Conservation (phyloP, 1,140 invertebrate genomes). For the Ptiloglossa arizonensis region DNA sequence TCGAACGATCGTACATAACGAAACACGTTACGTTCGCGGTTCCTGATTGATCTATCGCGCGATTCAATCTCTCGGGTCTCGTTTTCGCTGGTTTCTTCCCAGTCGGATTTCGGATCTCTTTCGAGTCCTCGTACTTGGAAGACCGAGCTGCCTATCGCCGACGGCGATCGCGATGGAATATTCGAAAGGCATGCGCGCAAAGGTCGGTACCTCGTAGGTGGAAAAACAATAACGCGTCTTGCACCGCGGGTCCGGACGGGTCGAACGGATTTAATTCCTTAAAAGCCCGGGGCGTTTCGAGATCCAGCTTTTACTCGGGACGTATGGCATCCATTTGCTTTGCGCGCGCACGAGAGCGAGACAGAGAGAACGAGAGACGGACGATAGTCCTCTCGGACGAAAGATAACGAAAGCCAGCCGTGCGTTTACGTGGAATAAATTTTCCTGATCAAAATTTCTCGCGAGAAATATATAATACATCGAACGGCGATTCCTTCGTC, state of each 20-base stretch:
- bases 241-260: background rate
- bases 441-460: slow-evolving; percentile 29
- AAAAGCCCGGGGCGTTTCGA: slow-evolving; percentile 51
- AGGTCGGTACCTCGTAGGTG: slow-evolving; percentile 6
- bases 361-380: too few species aligned
- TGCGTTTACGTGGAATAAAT: slow-evolving; percentile 30
- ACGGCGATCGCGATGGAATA: background rate
- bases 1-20: too few species aligned
- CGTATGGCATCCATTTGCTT: slow-evolving; percentile 20
- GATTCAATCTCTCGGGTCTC: too few species aligned
- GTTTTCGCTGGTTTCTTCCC: too few species aligned
- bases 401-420: slow-evolving; percentile 41
- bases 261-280: slow-evolving; percentile 50
- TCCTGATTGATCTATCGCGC: too few species aligned
- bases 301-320: slow-evolving; percentile 32
- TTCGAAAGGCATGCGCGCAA: background rate
- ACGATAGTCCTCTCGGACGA: slow-evolving; percentile 38
- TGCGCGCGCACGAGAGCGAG: background rate
- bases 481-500: too few species aligned
- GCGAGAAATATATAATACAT: too few species aligned
- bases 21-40: too few species aligned
- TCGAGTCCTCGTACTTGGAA: too few species aligned
- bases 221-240: slow-evolving; percentile 37
- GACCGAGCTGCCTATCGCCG: too few species aligned
- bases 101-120: too few species aligned